A percentile compares a stretch with the other conserved stretches of the same genome.
Conservation (phyloP, 1,140 invertebrate species). For the Zaprionus davidi region DNA sequence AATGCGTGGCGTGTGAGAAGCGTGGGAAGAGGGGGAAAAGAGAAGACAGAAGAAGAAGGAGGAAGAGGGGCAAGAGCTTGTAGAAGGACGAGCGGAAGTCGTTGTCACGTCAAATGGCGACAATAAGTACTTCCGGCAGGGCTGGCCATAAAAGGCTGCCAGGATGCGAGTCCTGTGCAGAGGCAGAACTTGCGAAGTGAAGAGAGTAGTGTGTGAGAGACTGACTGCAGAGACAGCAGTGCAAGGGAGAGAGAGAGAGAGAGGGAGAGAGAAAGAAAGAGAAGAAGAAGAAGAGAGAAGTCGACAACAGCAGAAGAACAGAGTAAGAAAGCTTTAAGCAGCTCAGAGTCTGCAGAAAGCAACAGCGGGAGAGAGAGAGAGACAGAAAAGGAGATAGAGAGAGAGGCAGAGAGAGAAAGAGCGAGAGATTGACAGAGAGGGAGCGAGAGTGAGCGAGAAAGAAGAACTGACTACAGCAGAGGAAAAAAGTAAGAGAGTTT, state of each 20-base stretch:
- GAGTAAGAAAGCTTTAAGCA: no score
- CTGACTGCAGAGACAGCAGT: background rate
- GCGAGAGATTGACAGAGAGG: background rate
- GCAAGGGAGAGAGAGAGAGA: background rate
- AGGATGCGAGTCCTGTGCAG: slow-evolving; percentile 9
- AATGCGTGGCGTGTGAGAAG: background rate
- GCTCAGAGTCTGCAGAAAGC: no score
- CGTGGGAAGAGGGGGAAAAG: background rate
- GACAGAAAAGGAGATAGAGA: no score
- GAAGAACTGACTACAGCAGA: background rate
- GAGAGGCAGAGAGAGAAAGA: no score
- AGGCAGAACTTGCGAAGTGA: slow-evolving; percentile 10
- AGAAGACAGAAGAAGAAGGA: background rate
- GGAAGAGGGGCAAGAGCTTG: background rate
- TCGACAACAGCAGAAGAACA: no score
- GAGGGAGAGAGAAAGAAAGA: no score
- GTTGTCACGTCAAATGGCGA: slow-evolving; percentile 79
- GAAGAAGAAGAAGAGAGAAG: background rate
- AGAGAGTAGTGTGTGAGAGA: background rate
- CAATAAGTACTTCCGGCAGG: slow-evolving; percentile 70
- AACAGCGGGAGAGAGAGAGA: no score
- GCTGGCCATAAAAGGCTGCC: slow-evolving; percentile 56
- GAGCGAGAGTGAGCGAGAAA: background rate
- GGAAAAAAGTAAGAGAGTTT: background rate
- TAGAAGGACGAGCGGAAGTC: slow-evolving; percentile 61